Evolutionary conservation across 2,888 invertebrate species (phyloP), one percentile per base, ranked within the genome.

Genomic region (Tipula lateralis): DNA sequence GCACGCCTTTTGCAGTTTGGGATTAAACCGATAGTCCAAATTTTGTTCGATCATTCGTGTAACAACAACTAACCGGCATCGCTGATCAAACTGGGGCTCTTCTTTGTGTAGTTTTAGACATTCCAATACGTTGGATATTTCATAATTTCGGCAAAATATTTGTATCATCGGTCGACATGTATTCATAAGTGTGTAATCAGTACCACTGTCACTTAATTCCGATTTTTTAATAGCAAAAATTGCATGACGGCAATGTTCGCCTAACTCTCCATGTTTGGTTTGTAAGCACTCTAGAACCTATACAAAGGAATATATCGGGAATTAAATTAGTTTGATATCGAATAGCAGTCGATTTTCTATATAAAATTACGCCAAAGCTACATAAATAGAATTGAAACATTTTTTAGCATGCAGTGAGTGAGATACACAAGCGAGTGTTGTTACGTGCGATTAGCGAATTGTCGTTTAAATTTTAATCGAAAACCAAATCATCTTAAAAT

Each of bases 41-140:
- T 96, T 96, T 89, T 96, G 96, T 89, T 97, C 96, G 86, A 96
- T 94, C 93, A 97, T 95, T 87, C 98, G 93, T 88, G 95, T 95
- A 0, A 96, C 92, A n/a, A 98, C 95, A 19, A 97, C 93, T 84
- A 93, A 91, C 88, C 95, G 94, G 88, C 98, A 99, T 86, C 94
- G 94, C 85, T 94, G 93, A 88, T 96, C 96, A 90, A 98, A 98
- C 24, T 93, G 92, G 0, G 92, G 91, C 87, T 96, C 94, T 88
- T 96, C 94, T 87, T 94, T 95, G 88, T 95, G 93, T 85, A 91
- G 92, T 91, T 96, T 96, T 13, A 97, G 91, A 88, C 97, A 97
- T 85, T 94, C 94, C 32, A 97, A 91, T 81, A 95, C 92, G 85
- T 94, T 93, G 1, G 93, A 91, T 32, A 93, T 91, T 86, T 95